Conservation (phyloP, 1,140 invertebrate genomes). For the Aphaenogaster rudis region DNA sequence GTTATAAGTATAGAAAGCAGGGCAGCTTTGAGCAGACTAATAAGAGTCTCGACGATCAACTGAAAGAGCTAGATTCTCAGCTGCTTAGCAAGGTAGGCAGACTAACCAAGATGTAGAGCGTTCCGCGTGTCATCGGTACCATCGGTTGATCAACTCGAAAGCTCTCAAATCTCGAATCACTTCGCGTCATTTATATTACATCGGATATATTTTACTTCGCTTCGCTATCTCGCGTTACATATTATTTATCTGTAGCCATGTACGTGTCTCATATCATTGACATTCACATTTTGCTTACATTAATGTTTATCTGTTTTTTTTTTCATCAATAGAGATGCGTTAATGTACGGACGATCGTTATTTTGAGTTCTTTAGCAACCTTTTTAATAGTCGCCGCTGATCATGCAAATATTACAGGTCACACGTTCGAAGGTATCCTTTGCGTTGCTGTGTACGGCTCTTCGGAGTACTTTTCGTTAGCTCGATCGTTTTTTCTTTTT, state of each 20-base stretch:
- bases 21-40: conserved; percentile 92
- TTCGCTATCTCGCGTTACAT: not conserved
- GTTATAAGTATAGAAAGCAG: conserved; percentile 88
- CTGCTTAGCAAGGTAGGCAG: conserved; percentile 91
- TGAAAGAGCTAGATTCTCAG: conserved; percentile 93
- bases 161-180: conserved; percentile 10
- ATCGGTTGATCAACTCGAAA: not conserved
- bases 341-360: conserved; percentile 60
- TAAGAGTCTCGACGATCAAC: conserved; percentile 93
- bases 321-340: conserved; percentile 49
- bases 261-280: not conserved
- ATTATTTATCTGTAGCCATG: not conserved
- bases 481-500: not conserved
- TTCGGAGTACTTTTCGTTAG: conserved; percentile 2
- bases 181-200: not conserved
- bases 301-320: conserved; percentile 29
- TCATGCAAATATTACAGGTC: conserved; percentile 81
- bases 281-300: not conserved
- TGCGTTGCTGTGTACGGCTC: conserved; percentile 79
- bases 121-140: not conserved
- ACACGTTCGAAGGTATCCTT: conserved; percentile 82
- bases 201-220: not conserved
- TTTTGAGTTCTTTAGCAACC: conserved; percentile 69
- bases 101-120: conserved; percentile 62
- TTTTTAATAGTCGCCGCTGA: conserved; percentile 79